Conservation (phyloP, 2,797 vertebrate species). For the Muscicapa striata region DNA sequence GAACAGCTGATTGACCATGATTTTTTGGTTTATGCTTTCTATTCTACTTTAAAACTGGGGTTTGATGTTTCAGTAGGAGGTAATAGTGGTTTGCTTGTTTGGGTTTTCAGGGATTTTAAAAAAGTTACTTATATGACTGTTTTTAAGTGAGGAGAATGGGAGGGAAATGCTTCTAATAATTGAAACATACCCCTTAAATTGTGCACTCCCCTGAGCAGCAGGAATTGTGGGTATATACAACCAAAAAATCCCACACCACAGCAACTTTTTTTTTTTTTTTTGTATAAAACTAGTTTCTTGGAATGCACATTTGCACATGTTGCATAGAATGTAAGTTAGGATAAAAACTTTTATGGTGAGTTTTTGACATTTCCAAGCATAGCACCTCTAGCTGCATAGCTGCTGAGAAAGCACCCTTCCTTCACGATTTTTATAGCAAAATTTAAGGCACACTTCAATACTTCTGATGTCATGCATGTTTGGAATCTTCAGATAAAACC, state of each 20-base stretch:
- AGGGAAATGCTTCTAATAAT: not conserved
- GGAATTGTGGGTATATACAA: not conserved
- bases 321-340: not conserved
- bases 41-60: not conserved
- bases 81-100: not conserved
- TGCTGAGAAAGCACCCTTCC: not conserved
- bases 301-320: not conserved
- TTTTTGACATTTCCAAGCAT: not conserved
- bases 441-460: not conserved
- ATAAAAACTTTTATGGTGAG: not conserved
- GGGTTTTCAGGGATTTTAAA: not conserved
- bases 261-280: not conserved
- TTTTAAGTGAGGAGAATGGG: not conserved
- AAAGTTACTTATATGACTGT: not conserved
- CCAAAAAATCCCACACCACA: rapidly evolving
- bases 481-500: not conserved
- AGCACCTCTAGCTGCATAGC: not conserved
- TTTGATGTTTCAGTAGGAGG: not conserved
- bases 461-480: not conserved
- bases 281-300: not conserved
- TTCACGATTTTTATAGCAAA: not conserved
- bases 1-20: not conserved
- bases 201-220: not conserved
- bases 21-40: not conserved
- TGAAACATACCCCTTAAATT: not conserved